phyloP scores from a whole-genome alignment of 2,113 vertebrate genomes.

The Mesitornis unicolor region DNA sequence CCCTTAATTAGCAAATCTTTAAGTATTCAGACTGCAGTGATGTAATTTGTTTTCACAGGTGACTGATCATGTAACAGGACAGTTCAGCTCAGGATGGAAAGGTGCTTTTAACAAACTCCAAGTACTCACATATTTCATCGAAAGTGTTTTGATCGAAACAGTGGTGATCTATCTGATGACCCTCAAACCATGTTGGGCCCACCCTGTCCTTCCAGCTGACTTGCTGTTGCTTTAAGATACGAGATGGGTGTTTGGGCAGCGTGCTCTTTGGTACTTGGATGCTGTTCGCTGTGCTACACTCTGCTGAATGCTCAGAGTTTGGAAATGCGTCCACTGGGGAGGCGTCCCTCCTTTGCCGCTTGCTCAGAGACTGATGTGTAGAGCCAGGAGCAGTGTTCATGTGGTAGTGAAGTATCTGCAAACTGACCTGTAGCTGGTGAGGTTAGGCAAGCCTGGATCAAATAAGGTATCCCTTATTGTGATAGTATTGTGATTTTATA shows the following conservation, averaged over 20 bases:
- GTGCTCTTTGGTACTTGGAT: background rate
- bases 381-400: background rate
- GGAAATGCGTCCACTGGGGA: background rate
- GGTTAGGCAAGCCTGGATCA: background rate
- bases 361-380: fast-evolving
- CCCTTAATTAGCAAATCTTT: conserved; percentile 6
- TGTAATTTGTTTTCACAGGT: conserved; percentile 14
- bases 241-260: background rate
- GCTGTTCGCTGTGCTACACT: background rate
- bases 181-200: background rate
- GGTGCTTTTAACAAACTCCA: background rate
- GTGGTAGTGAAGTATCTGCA: background rate
- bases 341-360: background rate
- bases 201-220: background rate
- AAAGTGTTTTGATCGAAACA: background rate
- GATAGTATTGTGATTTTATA: background rate
- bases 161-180: background rate
- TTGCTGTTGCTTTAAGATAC: background rate
- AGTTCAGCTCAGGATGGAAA: background rate
- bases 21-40: background rate
- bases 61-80: background rate
- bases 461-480: background rate
- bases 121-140: background rate
- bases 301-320: background rate
- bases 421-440: background rate